Evolutionary conservation across 2,113 vertebrate genomes (phyloP).

Genomic region (Dendropsophus ebraccatus): DNA sequence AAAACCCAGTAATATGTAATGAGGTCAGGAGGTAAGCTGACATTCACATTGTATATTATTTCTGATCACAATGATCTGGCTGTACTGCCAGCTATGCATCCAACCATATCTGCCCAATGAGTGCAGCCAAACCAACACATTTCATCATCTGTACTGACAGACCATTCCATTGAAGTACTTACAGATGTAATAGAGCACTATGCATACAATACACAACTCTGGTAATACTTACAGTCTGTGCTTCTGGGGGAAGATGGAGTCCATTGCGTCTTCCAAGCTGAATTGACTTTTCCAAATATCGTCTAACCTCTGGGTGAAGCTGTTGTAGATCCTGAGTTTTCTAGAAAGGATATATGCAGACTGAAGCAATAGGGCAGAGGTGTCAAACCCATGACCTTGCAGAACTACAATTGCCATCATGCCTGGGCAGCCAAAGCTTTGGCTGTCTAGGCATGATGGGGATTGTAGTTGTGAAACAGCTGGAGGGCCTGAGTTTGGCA

Average conservation of each 20-base stretch:
- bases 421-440: too few species aligned
- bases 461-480: too few species aligned
- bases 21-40: background rate
- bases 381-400: too few species aligned
- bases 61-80: too few species aligned
- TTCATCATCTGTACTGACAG: background rate
- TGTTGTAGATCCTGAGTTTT: slow-evolving; percentile 72
- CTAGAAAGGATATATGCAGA: slow-evolving; percentile 70
- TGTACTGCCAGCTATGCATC: background rate
- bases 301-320: slow-evolving; percentile 81
- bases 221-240: slow-evolving; percentile 80
- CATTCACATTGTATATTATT: too few species aligned
- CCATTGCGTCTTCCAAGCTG: slow-evolving; percentile 87
- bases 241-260: slow-evolving; percentile 85
- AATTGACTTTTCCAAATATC: slow-evolving; percentile 86
- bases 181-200: background rate
- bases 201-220: slow-evolving; percentile 28
- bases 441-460: too few species aligned
- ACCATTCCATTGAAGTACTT: background rate
- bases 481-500: too few species aligned
- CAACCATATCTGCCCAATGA: background rate
- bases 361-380: too few species aligned
- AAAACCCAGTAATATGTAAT: background rate
- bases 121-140: background rate
- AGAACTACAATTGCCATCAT: too few species aligned